Conservation (phyloP, 2,797 vertebrate species). For the Peromyscus attwateri region DNA sequence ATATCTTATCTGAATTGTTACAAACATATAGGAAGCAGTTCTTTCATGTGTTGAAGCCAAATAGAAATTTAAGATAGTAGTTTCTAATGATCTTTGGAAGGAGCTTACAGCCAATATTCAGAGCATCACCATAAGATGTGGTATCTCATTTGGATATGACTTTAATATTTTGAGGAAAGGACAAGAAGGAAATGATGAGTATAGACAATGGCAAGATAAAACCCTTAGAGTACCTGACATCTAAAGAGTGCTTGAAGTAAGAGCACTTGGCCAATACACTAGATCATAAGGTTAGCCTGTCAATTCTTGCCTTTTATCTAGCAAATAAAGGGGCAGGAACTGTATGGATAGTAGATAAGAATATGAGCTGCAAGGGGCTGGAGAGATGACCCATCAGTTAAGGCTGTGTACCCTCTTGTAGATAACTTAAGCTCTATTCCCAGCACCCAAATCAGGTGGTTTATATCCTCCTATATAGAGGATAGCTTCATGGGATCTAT, state of each 20-base stretch:
- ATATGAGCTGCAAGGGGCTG: background rate
- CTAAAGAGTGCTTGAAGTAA: background rate
- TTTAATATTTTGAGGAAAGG: conserved; percentile 44
- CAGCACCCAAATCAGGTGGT: background rate
- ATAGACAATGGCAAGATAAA: background rate
- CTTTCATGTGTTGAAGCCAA: background rate
- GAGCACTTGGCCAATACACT: background rate
- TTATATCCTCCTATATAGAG: background rate
- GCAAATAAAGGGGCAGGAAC: background rate
- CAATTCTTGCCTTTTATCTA: background rate
- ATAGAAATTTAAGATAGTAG: conserved; percentile 49
- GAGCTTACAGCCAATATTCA: background rate
- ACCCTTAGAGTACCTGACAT: background rate
- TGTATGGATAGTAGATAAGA: background rate
- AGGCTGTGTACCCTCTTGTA: background rate
- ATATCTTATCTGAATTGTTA: conserved; percentile 21
- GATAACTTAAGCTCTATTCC: background rate
- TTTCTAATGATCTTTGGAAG: conserved; percentile 35
- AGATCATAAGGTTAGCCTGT: background rate
- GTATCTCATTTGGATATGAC: background rate
- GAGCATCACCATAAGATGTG: background rate
- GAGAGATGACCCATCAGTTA: background rate
- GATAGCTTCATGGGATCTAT: too few relatives aligned
- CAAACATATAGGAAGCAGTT: background rate
- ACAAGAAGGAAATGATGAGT: background rate